Percentiles rank a stretch among this genome's conserved stretches.
Conservation (phyloP, 2,797 vertebrate species). For the Alauda arvensis region DNA sequence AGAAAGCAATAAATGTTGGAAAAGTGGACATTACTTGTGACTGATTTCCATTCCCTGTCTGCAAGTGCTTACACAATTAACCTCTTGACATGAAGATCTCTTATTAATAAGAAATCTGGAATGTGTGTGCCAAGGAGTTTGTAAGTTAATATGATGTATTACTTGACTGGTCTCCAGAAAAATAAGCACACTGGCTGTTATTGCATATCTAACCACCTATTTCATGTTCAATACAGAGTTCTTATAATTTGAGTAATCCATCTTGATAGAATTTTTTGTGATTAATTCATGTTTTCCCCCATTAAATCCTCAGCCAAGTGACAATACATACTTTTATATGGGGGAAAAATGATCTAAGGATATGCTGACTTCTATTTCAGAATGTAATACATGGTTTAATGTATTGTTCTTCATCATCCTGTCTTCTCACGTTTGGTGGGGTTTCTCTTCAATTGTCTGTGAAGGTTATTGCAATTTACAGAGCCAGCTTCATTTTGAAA, state of each 20-base stretch:
- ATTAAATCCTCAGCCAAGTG: neutral
- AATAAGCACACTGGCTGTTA: neutral
- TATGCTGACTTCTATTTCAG: neutral
- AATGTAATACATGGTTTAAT: fast-evolving
- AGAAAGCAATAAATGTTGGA: neutral
- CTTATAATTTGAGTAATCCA: neutral
- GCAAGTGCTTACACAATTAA: slow-evolving; percentile 37
- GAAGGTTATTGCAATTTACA: neutral
- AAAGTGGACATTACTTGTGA: neutral
- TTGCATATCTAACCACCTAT: neutral
- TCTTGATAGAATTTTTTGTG: neutral
- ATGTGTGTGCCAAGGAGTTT: neutral
- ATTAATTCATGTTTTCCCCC: neutral
- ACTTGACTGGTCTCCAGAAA: slow-evolving; percentile 16
- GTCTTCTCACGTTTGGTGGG: neutral
- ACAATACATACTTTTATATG: neutral
- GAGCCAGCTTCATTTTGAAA: neutral
- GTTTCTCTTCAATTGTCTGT: neutral
- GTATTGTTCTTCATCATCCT: neutral
- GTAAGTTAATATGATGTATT: neutral
- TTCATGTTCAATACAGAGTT: neutral
- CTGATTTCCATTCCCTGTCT: neutral
- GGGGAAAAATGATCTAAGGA: neutral
- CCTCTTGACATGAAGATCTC: slow-evolving; percentile 2
- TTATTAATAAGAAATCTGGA: neutral